Conservation (phyloP, 1,140 invertebrate genomes). For the Penaeus indicus region DNA sequence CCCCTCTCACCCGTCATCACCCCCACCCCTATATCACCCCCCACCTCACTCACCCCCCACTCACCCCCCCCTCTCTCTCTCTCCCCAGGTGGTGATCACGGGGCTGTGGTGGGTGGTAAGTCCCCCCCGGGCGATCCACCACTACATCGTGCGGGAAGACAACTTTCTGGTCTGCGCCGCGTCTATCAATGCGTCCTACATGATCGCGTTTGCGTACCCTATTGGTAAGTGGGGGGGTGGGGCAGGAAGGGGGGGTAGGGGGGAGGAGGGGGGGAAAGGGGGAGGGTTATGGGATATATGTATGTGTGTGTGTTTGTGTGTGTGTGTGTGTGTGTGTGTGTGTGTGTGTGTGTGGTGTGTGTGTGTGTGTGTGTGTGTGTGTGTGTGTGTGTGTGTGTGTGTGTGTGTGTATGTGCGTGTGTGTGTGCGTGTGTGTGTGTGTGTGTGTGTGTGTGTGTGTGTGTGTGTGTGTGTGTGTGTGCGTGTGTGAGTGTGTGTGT, state of each 20-base stretch:
- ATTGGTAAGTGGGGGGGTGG: constrained; percentile 71
- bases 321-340: constrained; percentile 1
- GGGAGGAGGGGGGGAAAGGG: too few species aligned
- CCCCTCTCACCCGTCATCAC: too few species aligned
- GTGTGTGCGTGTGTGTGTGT: constrained; percentile 18
- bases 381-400: neutral
- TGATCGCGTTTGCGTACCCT: constrained; percentile 91
- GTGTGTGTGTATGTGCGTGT: constrained; percentile 2
- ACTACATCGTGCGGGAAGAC: constrained; percentile 89
- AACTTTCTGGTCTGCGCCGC: constrained; percentile 87
- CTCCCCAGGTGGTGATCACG: constrained; percentile 82
- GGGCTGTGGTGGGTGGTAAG: constrained; percentile 89
- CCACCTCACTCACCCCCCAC: too few species aligned
- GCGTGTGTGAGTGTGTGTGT: neutral
- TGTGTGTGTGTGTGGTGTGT: constrained; percentile 13
- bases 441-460: neutral
- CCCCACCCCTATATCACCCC: too few species aligned
- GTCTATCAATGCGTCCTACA: constrained; percentile 78
- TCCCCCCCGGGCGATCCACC: constrained; percentile 86
- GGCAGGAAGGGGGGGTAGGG: too few species aligned
- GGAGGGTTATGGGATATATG: neutral
- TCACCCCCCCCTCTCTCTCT: neutral
- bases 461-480: neutral
- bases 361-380: neutral
- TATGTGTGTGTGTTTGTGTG: neutral